Percentiles rank a stretch among this genome's conserved stretches.
Evolutionary conservation across 2,797 vertebrate species (phyloP).

Genomic region (Schizopygopsis pylzovi): DNA sequence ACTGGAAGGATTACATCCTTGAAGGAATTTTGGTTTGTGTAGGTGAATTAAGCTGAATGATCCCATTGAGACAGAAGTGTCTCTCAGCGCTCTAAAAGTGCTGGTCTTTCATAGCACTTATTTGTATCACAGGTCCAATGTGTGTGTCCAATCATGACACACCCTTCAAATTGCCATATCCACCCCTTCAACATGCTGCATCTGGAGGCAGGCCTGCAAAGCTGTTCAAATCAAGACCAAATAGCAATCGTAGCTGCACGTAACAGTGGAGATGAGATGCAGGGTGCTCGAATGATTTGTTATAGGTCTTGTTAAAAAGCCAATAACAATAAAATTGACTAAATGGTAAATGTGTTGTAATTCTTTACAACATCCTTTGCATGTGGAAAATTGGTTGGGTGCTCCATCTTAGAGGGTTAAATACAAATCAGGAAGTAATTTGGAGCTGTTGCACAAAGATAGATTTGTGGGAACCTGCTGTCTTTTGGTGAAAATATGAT

Average conservation of each 20-base stretch:
- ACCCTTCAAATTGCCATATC: not conserved
- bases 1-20: not conserved
- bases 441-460: not conserved
- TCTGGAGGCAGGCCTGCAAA: not conserved
- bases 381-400: not conserved
- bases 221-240: not conserved
- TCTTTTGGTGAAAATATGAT: not conserved
- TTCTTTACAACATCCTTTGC: not conserved
- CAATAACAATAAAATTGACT: not conserved
- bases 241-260: not conserved
- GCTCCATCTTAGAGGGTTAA: not conserved
- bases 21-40: not conserved
- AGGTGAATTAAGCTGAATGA: slow-evolving; percentile 10
- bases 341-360: not conserved
- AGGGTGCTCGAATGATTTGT: not conserved
- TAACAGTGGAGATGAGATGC: not conserved
- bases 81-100: not conserved
- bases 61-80: slow-evolving; percentile 1
- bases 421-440: slow-evolving; percentile 1
- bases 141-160: not conserved
- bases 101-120: not conserved
- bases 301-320: not conserved
- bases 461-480: not conserved
- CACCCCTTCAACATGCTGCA: not conserved
- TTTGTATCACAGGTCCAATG: not conserved